These are phyloP conservation scores for Adelges cooleyi DNA, from an alignment of 1,140 invertebrate species.

Conservation along the genomic window DNA sequence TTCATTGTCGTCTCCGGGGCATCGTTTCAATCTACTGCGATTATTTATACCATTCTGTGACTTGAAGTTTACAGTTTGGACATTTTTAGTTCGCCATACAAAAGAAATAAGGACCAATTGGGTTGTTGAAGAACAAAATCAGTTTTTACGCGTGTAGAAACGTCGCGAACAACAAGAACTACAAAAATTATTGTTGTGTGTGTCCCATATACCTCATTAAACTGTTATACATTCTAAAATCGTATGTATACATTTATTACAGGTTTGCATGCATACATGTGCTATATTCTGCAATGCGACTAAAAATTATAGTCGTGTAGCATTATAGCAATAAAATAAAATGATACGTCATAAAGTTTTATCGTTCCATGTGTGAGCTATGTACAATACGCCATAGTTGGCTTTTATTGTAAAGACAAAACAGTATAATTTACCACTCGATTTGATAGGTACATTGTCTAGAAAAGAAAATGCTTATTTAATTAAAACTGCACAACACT, in stretches of 20 bases:
- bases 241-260: not conserved
- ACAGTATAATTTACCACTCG: too few relatives aligned
- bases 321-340: too few relatives aligned
- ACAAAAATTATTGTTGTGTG: not conserved
- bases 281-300: too few relatives aligned
- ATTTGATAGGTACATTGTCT: too few relatives aligned
- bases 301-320: too few relatives aligned
- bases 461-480: too few relatives aligned
- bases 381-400: too few relatives aligned
- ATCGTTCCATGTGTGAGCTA: too few relatives aligned
- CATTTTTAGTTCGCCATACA: not conserved
- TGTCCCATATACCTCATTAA: not conserved
- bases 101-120: not conserved
- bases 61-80: constrained; percentile 18
- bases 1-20: constrained; percentile 13
- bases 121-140: not conserved
- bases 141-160: not conserved
- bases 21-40: constrained; percentile 20
- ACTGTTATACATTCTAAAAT: not conserved
- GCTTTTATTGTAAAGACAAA: too few relatives aligned
- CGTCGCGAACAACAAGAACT: not conserved
- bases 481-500: too few relatives aligned
- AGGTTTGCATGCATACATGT: too few relatives aligned
- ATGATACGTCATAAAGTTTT: too few relatives aligned
- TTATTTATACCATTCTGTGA: constrained; percentile 1